Percentiles rank a stretch among this genome's conserved stretches.
Evolutionary conservation across 2,888 invertebrate genomes (phyloP).

Genomic region (Thyatira batis): DNA sequence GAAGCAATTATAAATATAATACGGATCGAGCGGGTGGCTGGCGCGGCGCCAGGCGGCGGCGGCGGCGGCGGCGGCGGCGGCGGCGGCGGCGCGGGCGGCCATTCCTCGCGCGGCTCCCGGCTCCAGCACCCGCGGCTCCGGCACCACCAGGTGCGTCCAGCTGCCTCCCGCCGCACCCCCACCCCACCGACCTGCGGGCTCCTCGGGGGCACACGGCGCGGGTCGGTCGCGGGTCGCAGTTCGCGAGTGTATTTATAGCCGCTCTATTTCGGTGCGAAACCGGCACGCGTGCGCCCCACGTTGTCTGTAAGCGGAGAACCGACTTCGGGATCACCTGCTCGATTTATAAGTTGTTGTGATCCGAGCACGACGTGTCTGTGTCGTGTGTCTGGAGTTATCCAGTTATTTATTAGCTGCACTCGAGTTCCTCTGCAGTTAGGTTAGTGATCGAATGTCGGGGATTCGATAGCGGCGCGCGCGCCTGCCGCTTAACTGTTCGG

Average conservation of each 20-base stretch:
- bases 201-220: too few species aligned
- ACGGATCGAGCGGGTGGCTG: conserved; percentile 21
- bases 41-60: conserved; percentile 36
- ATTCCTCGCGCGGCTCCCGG: background rate
- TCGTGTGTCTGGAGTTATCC: background rate
- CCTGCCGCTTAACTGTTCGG: background rate
- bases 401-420: background rate
- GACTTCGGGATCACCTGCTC: background rate
- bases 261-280: conserved; percentile 22
- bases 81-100: conserved; percentile 20
- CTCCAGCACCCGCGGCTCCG: background rate
- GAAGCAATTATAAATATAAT: conserved; percentile 39
- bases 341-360: conserved; percentile 5
- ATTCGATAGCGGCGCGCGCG: background rate
- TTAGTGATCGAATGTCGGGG: background rate
- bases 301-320: conserved; percentile 9
- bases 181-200: background rate
- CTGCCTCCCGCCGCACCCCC: background rate
- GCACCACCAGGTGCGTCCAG: background rate
- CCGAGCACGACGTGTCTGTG: background rate
- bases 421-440: background rate
- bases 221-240: conserved; percentile 11
- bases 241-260: conserved; percentile 20
- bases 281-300: conserved; percentile 13
- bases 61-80: conserved; percentile 27